Conservation (phyloP, 2,113 vertebrate genomes). For the Microcebus jonahi region DNA sequence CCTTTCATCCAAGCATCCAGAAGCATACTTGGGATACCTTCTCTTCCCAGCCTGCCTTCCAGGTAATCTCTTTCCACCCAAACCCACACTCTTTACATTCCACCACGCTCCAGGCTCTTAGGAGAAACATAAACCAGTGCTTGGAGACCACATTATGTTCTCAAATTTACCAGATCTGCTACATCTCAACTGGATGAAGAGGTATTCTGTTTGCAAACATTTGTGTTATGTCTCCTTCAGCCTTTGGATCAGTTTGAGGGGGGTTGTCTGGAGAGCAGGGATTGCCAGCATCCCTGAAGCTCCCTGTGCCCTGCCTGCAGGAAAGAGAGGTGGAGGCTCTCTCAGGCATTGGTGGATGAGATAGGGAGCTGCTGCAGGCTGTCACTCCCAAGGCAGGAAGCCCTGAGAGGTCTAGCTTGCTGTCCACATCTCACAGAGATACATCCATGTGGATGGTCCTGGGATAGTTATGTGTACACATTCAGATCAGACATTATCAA, state of each 20-base stretch:
- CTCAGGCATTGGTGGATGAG: not conserved
- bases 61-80: not conserved
- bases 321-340: not conserved
- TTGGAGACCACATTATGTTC: not conserved
- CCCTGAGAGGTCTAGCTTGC: not conserved
- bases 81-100: not conserved
- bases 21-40: not conserved
- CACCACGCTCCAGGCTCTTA: not conserved
- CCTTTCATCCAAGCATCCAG: not conserved
- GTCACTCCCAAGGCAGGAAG: not conserved
- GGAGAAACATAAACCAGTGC: not conserved
- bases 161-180: not conserved
- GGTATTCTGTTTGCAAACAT: not conserved
- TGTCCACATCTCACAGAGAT: not conserved
- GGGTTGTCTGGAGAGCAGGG: not conserved
- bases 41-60: not conserved
- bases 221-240: not conserved
- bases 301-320: accelerated
- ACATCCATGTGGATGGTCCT: not conserved
- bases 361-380: not conserved
- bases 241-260: not conserved
- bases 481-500: not conserved
- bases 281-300: not conserved
- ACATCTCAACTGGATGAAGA: not conserved
- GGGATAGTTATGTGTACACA: accelerated